These are phyloP conservation scores for Chionodraco myersi DNA, from an alignment of 2,113 vertebrate genomes.

Conservation along the genomic window DNA sequence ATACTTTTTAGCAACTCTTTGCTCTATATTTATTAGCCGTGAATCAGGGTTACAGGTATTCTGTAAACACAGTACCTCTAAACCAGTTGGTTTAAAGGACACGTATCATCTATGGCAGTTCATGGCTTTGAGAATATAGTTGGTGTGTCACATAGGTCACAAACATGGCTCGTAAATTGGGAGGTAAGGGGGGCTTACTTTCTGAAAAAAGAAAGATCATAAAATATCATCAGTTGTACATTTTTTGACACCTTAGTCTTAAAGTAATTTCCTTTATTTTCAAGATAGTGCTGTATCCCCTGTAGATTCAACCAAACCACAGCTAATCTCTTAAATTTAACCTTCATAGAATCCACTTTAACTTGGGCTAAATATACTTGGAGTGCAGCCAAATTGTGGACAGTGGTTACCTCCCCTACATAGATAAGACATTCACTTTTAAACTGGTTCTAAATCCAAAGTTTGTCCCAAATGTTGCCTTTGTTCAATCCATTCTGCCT, in stretches of 20 bases:
- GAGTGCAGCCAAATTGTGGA: not conserved
- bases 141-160: not conserved
- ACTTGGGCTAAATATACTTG: not conserved
- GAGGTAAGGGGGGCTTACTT: not conserved
- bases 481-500: not conserved
- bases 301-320: not conserved
- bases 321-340: not conserved
- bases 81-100: conserved; percentile 5
- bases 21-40: not conserved
- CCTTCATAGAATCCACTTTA: not conserved
- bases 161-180: not conserved
- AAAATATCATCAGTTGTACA: no score
- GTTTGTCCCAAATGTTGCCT: conserved; percentile 1
- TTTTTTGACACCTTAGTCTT: not conserved
- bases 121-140: not conserved
- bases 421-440: not conserved
- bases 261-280: not conserved
- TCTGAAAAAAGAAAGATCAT: not conserved
- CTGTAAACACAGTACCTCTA: not conserved
- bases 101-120: conserved; percentile 28
- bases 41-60: not conserved
- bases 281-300: not conserved
- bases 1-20: not conserved
- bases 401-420: not conserved
- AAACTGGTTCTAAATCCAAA: conserved; percentile 19